Percentiles rank a stretch among this genome's conserved stretches.
These are phyloP conservation scores for Syngnathus acus DNA, from an alignment of 2,797 vertebrate species.

Conservation along the genomic window DNA sequence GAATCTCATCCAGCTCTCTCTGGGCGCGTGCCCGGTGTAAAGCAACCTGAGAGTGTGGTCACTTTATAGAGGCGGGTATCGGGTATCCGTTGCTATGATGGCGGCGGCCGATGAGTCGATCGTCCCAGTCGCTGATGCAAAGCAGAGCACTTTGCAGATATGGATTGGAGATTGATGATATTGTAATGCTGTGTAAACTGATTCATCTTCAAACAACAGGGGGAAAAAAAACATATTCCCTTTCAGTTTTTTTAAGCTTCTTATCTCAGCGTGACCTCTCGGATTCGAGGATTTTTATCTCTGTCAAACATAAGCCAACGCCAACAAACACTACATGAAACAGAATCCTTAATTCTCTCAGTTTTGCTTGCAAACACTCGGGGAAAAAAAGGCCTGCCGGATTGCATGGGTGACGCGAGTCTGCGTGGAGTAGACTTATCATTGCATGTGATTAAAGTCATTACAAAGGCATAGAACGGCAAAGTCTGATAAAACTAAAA, in stretches of 20 bases:
- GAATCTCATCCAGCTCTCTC: conserved; percentile 70
- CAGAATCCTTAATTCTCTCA: conserved; percentile 53
- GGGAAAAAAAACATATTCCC: conserved; percentile 43
- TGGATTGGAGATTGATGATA: conserved; percentile 70
- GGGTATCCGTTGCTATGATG: conserved; percentile 58
- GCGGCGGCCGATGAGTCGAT: conserved; percentile 60
- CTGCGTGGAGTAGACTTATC: conserved; percentile 7
- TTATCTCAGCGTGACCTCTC: conserved; percentile 18
- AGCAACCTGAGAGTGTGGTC: conserved; percentile 68
- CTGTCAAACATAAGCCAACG: conserved; percentile 46
- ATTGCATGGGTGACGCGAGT: conserved; percentile 27
- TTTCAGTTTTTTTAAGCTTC: conserved; percentile 8
- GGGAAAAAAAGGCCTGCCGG: conserved; percentile 30
- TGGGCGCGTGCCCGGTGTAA: conserved; percentile 59
- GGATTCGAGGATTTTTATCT: conserved; percentile 54
- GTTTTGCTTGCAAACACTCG: conserved; percentile 48
- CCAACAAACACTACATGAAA: conserved; percentile 62
- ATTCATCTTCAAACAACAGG: conserved; percentile 60
- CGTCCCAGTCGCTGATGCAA: conserved; percentile 70
- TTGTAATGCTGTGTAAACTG: conserved; percentile 59
- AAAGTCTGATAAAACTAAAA: neutral
- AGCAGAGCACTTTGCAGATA: conserved; percentile 71
- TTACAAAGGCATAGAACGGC: neutral
- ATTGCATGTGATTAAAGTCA: neutral
- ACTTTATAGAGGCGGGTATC: conserved; percentile 64